Percentiles rank a stretch among this genome's conserved stretches.
These are phyloP conservation scores for Aurelia aurita complex sp. Pacific DNA, from an alignment of 30 jellyfish, hydroid and myxozoan species.

Conservation along the genomic window DNA sequence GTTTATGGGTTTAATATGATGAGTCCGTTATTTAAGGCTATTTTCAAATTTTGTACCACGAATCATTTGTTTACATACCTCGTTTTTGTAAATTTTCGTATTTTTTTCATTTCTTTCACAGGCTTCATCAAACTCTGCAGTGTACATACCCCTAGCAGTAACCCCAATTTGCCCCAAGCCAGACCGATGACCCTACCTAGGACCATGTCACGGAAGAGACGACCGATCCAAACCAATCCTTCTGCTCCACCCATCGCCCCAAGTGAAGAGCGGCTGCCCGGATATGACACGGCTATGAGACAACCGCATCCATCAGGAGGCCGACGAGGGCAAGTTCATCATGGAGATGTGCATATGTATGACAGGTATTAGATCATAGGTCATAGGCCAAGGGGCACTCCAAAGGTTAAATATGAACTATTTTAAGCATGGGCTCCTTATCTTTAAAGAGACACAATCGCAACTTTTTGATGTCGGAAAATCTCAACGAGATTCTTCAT, in stretches of 20 bases:
- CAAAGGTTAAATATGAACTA: too few species aligned
- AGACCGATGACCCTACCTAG: conserved; percentile 93
- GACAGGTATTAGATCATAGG: not conserved
- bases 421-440: too few species aligned
- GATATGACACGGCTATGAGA: conserved; percentile 82
- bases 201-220: conserved; percentile 65
- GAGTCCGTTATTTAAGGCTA: too few species aligned
- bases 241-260: conserved; percentile 52
- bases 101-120: conserved; percentile 1
- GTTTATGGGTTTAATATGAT: too few species aligned
- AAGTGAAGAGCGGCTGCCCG: conserved; percentile 66
- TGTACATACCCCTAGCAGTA: conserved; percentile 98
- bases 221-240: conserved; percentile 39
- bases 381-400: too few species aligned
- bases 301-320: conserved; percentile 16
- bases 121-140: conserved; percentile 96
- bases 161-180: conserved; percentile 85
- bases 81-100: too few species aligned
- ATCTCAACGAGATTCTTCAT: too few species aligned
- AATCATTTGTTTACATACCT: too few species aligned
- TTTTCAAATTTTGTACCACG: too few species aligned
- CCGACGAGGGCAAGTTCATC: not conserved
- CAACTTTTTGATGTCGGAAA: too few species aligned
- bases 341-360: conserved; percentile 6
- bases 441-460: too few species aligned